Percentiles rank a stretch among this genome's conserved stretches.
These are phyloP conservation scores for Aphelenchoides avenae DNA, from an alignment of 1,140 invertebrate genomes.

Conservation along the genomic window DNA sequence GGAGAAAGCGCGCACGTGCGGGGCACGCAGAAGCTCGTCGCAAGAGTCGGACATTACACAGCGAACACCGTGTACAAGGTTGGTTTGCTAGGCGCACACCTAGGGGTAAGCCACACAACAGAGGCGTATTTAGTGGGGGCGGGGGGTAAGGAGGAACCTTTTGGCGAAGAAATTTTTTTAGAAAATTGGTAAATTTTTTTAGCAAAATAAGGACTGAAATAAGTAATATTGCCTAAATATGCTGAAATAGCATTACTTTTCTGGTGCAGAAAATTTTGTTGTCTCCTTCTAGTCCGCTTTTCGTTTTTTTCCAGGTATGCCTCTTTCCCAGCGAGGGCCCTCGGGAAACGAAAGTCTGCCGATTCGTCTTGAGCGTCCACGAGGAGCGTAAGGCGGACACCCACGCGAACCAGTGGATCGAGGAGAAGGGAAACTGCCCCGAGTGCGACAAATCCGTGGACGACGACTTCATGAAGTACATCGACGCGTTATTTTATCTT, in stretches of 20 bases:
- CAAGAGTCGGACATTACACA: constrained; percentile 12
- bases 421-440: constrained; percentile 26
- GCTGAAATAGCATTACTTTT: too few relatives aligned
- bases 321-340: constrained; percentile 38
- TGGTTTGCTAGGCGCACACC: too few relatives aligned
- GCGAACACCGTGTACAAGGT: constrained; percentile 7
- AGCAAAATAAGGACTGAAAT: too few relatives aligned
- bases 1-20: neutral
- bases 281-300: constrained; percentile 3
- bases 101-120: too few relatives aligned
- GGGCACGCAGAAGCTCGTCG: neutral
- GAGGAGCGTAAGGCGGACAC: constrained; percentile 31
- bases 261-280: constrained; percentile 17
- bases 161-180: too few relatives aligned
- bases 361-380: constrained; percentile 32
- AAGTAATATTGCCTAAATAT: too few relatives aligned
- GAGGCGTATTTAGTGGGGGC: too few relatives aligned
- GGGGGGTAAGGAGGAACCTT: too few relatives aligned
- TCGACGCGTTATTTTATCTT: constrained; percentile 34
- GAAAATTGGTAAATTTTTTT: too few relatives aligned
- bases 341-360: constrained; percentile 31
- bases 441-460: constrained; percentile 28
- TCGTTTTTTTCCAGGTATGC: constrained; percentile 16
- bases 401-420: constrained; percentile 35
- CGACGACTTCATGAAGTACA: constrained; percentile 40